Evolutionary conservation across 2,797 vertebrate genomes (phyloP).

Genomic region (Borostomias antarcticus): DNA sequence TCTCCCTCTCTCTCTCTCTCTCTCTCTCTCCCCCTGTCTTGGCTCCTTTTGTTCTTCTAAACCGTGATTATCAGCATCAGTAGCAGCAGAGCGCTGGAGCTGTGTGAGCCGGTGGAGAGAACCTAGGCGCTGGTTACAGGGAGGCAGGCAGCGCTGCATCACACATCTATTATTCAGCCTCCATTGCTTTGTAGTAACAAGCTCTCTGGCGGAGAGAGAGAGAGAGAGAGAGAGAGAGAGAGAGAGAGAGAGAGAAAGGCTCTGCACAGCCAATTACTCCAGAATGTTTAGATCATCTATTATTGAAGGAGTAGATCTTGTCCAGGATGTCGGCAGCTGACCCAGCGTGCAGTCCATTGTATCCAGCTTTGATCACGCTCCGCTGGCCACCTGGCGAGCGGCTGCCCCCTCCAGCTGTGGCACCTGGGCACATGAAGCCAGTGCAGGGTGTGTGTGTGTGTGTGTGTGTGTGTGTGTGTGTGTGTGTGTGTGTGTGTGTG

Average conservation of each 20-base stretch:
- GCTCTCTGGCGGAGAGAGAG: conserved; percentile 74
- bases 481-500: neutral
- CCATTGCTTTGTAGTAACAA: conserved; percentile 85
- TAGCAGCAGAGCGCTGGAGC: conserved; percentile 35
- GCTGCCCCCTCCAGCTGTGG: conserved; percentile 66
- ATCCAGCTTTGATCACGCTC: conserved; percentile 81
- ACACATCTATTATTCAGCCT: conserved; percentile 86
- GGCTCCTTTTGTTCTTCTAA: conserved; percentile 50
- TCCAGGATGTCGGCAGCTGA: conserved; percentile 82
- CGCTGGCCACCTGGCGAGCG: conserved; percentile 58
- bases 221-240: conserved; percentile 20
- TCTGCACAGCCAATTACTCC: conserved; percentile 84
- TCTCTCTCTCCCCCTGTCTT: conserved; percentile 18
- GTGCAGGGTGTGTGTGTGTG: conserved; percentile 7
- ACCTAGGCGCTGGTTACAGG: neutral
- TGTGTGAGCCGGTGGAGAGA: conserved; percentile 43
- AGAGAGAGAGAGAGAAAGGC: conserved; percentile 21
- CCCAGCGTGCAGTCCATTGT: conserved; percentile 75
- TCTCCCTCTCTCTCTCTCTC: conserved; percentile 7
- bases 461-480: conserved; percentile 5
- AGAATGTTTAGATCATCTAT: conserved; percentile 89
- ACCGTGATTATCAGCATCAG: conserved; percentile 64
- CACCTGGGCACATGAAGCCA: conserved; percentile 14
- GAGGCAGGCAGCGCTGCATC: conserved; percentile 55
- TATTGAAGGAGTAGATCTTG: conserved; percentile 85